phyloP scores from a whole-genome alignment of 1,140 invertebrate genomes.

The Cataglyphis hispanica region DNA sequence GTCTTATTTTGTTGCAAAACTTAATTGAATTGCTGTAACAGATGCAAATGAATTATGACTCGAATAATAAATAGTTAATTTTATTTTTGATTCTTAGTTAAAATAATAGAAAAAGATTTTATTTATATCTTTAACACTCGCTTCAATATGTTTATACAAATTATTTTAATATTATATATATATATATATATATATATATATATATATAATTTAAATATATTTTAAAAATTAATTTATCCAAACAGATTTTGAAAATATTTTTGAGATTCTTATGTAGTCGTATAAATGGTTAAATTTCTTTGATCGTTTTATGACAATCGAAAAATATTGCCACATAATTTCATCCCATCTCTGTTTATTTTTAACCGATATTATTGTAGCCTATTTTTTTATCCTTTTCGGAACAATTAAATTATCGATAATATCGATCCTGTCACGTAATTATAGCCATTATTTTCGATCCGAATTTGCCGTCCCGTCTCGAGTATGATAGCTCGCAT shows the following conservation, averaged over 20 bases:
- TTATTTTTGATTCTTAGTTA: background rate
- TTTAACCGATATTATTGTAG: background rate
- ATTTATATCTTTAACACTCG: background rate
- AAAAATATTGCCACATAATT: background rate
- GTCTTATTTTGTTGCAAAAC: background rate
- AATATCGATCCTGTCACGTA: background rate
- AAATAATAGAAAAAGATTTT: background rate
- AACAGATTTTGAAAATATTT: background rate
- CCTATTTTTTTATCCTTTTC: background rate
- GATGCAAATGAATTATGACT: conserved; percentile 5
- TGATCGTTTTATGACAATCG: background rate
- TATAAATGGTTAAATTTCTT: background rate
- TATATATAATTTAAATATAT: background rate
- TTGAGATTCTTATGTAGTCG: background rate
- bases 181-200: too few species aligned
- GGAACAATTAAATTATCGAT: background rate
- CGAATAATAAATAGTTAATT: background rate
- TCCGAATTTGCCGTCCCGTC: background rate
- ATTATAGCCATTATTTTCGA: background rate
- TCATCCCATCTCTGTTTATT: background rate
- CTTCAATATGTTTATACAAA: background rate
- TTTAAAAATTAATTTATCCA: conserved; percentile 5
- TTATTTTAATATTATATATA: background rate
- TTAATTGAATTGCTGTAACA: conserved; percentile 16
- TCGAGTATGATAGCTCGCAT: conserved; percentile 1